phyloP scores from a whole-genome alignment of 1,140 invertebrate genomes.

The Drosophila prosaltans region DNA sequence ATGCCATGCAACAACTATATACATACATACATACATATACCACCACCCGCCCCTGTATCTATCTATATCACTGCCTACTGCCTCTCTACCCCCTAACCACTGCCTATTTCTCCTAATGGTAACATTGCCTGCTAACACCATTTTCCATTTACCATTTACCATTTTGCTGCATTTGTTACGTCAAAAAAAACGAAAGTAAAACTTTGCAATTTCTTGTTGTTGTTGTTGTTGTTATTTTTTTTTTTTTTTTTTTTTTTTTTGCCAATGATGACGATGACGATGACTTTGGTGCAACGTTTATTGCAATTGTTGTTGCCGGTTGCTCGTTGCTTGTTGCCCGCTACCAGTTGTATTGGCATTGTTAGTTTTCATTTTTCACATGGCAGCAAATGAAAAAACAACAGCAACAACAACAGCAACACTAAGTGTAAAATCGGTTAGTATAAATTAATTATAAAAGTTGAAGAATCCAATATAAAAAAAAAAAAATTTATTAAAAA shows the following conservation, averaged over 20 bases:
- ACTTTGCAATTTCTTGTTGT: slow-evolving; percentile 52
- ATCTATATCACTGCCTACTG: background rate
- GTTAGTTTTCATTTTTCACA: slow-evolving; percentile 70
- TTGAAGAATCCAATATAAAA: background rate
- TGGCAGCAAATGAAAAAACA: slow-evolving; percentile 6
- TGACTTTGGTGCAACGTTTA: slow-evolving; percentile 64
- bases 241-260: background rate
- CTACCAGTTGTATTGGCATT: slow-evolving; percentile 67
- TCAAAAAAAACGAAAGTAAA: slow-evolving; percentile 78
- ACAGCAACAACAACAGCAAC: background rate
- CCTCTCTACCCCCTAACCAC: background rate
- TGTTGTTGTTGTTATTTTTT: background rate
- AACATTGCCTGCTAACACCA: slow-evolving; percentile 81
- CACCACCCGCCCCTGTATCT: background rate
- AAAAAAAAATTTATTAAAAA: too few relatives aligned
- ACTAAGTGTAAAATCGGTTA: slow-evolving; percentile 29
- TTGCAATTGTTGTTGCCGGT: slow-evolving; percentile 25
- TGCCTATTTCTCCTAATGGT: slow-evolving; percentile 30
- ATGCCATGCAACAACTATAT: slow-evolving; percentile 51
- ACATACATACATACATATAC: background rate
- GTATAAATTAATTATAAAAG: slow-evolving; percentile 39
- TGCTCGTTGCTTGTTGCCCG: slow-evolving; percentile 25
- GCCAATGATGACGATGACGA: slow-evolving; percentile 24
- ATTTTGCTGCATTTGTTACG: slow-evolving; percentile 68
- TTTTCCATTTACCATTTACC: slow-evolving; percentile 57